Percentiles rank a stretch among this genome's conserved stretches.
These are phyloP conservation scores for Phaedon cochleariae DNA, from an alignment of 2,888 invertebrate genomes.

Conservation along the genomic window DNA sequence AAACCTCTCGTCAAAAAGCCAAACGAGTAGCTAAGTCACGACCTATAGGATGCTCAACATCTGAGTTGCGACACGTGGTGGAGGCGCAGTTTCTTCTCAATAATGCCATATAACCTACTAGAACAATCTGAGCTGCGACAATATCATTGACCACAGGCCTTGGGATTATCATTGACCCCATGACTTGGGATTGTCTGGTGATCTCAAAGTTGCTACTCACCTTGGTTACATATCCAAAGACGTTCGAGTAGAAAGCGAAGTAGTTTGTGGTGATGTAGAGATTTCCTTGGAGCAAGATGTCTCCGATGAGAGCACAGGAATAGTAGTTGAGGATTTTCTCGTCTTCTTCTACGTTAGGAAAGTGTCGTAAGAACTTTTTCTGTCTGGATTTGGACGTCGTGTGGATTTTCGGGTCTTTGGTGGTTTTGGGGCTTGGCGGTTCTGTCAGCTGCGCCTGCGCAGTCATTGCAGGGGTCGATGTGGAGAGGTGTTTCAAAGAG, in stretches of 20 bases:
- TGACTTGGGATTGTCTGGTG: no score
- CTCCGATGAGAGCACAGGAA: constrained; percentile 91
- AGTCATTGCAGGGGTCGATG: constrained; percentile 65
- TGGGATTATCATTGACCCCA: no score
- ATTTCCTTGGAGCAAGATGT: constrained; percentile 91
- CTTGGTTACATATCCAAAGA: constrained; percentile 77
- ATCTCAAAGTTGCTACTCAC: constrained; percentile 20
- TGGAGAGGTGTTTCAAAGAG: constrained; percentile 68
- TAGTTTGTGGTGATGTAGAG: constrained; percentile 94
- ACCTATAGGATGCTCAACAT: no score
- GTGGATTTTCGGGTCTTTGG: constrained; percentile 58
- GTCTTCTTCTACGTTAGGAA: constrained; percentile 83
- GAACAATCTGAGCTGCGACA: no score
- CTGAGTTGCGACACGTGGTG: no score
- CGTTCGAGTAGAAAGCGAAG: constrained; percentile 96
- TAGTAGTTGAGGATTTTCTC: constrained; percentile 90
- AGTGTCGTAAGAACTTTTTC: constrained; percentile 90
- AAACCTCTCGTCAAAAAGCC: no score
- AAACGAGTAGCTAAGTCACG: no score
- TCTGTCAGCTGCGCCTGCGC: constrained; percentile 59
- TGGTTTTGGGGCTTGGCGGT: constrained; percentile 60
- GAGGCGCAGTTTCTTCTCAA: no score
- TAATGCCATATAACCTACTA: no score
- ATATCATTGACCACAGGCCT: no score
- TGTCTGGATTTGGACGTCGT: constrained; percentile 78